Evolutionary conservation across 2,888 invertebrate species (phyloP), one percentile per base, ranked within the genome.

Genomic region (Dusona sp.): DNA sequence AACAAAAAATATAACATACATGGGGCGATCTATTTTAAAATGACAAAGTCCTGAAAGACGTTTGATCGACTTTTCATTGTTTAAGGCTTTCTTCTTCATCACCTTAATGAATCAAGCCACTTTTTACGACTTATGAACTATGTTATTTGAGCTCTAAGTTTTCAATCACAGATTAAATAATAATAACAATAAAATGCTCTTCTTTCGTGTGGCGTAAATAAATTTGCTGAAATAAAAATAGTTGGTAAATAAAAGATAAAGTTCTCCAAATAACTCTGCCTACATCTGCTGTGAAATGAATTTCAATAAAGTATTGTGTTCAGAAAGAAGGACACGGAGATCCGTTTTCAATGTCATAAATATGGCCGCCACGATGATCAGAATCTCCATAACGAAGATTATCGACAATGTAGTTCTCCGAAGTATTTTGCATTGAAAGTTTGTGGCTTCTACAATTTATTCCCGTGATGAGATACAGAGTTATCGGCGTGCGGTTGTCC

Each of bases 401-500:
- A 48, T 48, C 45, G 42, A 25, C 38, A 33, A 42, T n/a, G 57
- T 33, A 68, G 22, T 82, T 79, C 77, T 51, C 25, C 42, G 33
- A 82, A 82, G 29, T 79, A 57, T 64, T 79, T 75, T 74, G 68
- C 70, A 74, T 82, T 51, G 38, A 51, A 74, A 78, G 36, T 82
- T 68, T 16, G 25, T 72, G 38, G 70, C 48, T 72, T 83, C 29
- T 64, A 16, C n/a, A 68, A 54, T 54, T 42, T 81, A 81, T 75
- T 81, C 67, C 33, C 11, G 29, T 22, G 29, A 54, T 36, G 42
- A 51, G 38, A 54, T 36, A 77, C 42, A 42, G 65, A 73, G 36
- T 74, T 67, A 79, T 83, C 67, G 48, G 42, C 45, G 51, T 70
- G 42, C n/a, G 42, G 57, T 64, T 72, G 72, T 57, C 38, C 51